These are phyloP conservation scores for Leptopilina syphax DNA, from an alignment of 2,888 invertebrate species.

Conservation along the genomic window DNA sequence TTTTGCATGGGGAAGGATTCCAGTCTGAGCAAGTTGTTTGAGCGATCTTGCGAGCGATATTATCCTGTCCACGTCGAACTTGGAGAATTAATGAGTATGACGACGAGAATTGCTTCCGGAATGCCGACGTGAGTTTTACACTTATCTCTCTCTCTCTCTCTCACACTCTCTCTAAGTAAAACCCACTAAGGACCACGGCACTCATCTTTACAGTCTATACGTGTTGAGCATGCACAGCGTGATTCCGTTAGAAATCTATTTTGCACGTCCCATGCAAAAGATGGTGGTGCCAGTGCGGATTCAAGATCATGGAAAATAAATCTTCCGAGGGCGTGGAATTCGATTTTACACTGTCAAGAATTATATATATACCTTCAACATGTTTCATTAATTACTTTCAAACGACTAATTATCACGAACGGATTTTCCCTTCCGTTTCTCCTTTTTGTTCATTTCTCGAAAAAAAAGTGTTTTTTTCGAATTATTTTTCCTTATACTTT, in stretches of 20 bases:
- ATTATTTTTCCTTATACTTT: no score
- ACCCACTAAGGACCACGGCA: conserved; percentile 12
- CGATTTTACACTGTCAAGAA: conserved; percentile 5
- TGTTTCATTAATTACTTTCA: conserved; percentile 1
- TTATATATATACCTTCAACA: neutral
- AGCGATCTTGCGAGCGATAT: conserved; percentile 15
- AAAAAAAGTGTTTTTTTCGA: no score
- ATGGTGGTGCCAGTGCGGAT: neutral
- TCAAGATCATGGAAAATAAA: conserved; percentile 37
- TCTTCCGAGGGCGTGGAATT: conserved; percentile 22
- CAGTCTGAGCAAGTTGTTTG: conserved; percentile 23
- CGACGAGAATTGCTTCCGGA: conserved; percentile 37
- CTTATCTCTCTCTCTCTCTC: conserved; percentile 10
- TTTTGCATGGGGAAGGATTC: neutral
- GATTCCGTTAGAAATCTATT: conserved; percentile 37
- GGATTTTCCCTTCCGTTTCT: neutral
- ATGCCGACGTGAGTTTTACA: conserved; percentile 33
- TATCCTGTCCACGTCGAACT: conserved; percentile 28
- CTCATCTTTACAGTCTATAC: conserved; percentile 7
- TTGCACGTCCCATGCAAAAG: neutral
- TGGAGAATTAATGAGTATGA: conserved; percentile 33
- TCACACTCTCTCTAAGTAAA: neutral
- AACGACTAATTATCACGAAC: neutral
- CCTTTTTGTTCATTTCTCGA: no score
- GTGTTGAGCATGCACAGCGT: conserved; percentile 26